phyloP scores from a whole-genome alignment of 2,888 invertebrate genomes.

The Andrena flavipes region DNA sequence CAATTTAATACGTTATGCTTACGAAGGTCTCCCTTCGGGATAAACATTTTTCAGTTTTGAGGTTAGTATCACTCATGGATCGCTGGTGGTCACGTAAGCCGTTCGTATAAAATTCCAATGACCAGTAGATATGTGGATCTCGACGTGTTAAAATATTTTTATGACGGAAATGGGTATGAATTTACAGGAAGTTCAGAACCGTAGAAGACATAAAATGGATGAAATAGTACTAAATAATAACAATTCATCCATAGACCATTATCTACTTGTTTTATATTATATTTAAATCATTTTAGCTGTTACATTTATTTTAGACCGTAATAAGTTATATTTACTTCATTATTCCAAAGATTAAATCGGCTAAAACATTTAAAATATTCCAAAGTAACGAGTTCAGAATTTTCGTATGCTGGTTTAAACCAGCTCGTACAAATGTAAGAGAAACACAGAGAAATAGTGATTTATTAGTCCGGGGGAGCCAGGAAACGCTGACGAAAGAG shows the following conservation, averaged over 20 bases:
- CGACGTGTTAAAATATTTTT: conserved; percentile 33
- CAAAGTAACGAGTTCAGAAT: too few species aligned
- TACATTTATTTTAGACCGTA: too few species aligned
- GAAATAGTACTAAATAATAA: conserved; percentile 39
- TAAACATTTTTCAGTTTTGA: conserved; percentile 25
- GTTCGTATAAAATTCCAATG: conserved; percentile 39
- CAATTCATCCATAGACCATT: not conserved
- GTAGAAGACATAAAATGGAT: conserved; percentile 14
- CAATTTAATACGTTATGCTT: not conserved
- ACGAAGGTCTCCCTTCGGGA: not conserved
- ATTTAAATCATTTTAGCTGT: too few species aligned
- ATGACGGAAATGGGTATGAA: conserved; percentile 20
- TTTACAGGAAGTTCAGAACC: conserved; percentile 18
- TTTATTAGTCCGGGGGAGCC: not conserved
- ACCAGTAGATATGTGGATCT: conserved; percentile 5
- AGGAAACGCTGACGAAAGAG: conserved; percentile 1
- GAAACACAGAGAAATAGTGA: too few species aligned
- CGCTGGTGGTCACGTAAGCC: conserved; percentile 4
- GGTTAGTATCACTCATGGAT: conserved; percentile 15
- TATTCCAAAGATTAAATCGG: too few species aligned
- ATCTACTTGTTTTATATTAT: too few species aligned
- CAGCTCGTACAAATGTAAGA: too few species aligned
- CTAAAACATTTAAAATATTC: too few species aligned
- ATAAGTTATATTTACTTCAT: too few species aligned
- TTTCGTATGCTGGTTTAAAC: too few species aligned